Evolutionary conservation across 2,888 invertebrate species (phyloP).

Genomic region (Vanessa cardui): DNA sequence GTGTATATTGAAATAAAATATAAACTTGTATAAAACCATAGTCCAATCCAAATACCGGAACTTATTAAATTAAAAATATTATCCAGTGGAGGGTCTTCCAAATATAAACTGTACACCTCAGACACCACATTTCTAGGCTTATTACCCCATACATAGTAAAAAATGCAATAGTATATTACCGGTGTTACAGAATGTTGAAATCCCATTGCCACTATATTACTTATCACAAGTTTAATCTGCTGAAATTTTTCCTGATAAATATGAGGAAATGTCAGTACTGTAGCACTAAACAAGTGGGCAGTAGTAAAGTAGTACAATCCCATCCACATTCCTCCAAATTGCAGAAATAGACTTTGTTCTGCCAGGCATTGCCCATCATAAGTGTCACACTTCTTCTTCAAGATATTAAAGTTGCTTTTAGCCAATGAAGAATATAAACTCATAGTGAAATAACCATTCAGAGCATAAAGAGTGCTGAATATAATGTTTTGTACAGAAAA

Average conservation of each 20-base stretch:
- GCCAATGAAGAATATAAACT: constrained; percentile 87
- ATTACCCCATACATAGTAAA: constrained; percentile 85
- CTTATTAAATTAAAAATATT: constrained; percentile 72
- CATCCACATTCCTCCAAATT: constrained; percentile 86
- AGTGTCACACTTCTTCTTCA: constrained; percentile 73
- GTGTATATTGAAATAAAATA: constrained; percentile 87
- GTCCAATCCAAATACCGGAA: constrained; percentile 82
- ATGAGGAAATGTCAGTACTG: constrained; percentile 86
- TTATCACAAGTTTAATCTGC: constrained; percentile 84
- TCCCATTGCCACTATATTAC: constrained; percentile 82
- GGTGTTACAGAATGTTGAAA: constrained; percentile 84
- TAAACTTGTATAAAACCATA: constrained; percentile 87
- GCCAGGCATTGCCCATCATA: constrained; percentile 83
- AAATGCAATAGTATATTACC: constrained; percentile 82
- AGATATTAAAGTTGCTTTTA: constrained; percentile 81
- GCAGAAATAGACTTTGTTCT: constrained; percentile 86
- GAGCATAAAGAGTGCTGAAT: constrained; percentile 81
- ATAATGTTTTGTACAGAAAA: constrained; percentile 84
- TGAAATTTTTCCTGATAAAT: constrained; percentile 87
- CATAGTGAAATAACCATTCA: constrained; percentile 86
- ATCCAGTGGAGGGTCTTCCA: constrained; percentile 79
- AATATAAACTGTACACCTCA: constrained; percentile 77
- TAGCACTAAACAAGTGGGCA: constrained; percentile 79
- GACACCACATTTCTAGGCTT: constrained; percentile 78
- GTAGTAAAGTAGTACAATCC: constrained; percentile 84